phyloP scores from a whole-genome alignment of 2,113 vertebrate genomes.

The Etheostoma cragini region DNA sequence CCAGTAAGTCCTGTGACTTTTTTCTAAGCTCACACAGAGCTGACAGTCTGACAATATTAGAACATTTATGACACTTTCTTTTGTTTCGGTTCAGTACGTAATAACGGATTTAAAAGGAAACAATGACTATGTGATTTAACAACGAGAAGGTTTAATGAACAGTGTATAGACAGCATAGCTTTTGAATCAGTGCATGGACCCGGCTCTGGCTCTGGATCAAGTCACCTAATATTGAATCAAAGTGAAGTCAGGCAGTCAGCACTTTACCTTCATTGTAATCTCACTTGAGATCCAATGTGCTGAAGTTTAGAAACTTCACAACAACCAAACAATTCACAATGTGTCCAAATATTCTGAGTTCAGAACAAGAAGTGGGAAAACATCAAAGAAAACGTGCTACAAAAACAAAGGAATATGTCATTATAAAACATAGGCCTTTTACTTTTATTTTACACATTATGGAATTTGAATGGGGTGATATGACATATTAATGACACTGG shows the following conservation, averaged over 20 bases:
- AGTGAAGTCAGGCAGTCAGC: background rate
- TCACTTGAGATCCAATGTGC: background rate
- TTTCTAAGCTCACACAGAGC: background rate
- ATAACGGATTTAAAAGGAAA: background rate
- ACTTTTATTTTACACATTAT: background rate
- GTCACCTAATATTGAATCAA: too few species aligned
- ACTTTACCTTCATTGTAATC: background rate
- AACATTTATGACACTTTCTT: background rate
- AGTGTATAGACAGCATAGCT: background rate
- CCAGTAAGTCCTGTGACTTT: background rate
- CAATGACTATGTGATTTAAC: background rate
- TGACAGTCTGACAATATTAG: background rate
- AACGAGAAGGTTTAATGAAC: background rate
- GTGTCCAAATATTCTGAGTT: background rate
- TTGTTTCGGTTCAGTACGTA: background rate
- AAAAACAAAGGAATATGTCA: background rate
- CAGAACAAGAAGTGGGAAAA: background rate
- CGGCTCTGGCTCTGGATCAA: background rate
- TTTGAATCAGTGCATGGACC: background rate
- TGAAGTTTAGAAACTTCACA: background rate
- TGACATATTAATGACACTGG: background rate
- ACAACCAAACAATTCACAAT: background rate
- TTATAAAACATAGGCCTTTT: background rate
- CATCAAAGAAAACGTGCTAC: background rate
- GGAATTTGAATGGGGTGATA: background rate